phyloP scores from a whole-genome alignment of 2,797 vertebrate species.

The Pteronotus mesoamericanus region DNA sequence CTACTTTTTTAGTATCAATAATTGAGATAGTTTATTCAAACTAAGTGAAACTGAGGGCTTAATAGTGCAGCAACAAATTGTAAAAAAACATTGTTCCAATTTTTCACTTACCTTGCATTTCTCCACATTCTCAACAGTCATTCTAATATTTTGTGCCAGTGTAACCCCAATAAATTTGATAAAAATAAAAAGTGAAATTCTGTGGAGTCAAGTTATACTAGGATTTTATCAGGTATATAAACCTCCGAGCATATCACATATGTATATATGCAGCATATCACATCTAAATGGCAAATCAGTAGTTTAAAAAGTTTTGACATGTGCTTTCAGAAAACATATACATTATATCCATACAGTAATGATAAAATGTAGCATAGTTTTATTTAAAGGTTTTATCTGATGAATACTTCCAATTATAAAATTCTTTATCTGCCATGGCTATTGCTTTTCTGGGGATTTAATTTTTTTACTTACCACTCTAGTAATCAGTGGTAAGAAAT shows the following conservation, averaged over 20 bases:
- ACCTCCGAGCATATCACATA: not conserved
- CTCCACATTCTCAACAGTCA: not conserved
- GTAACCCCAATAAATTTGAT: not conserved
- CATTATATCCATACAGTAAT: not conserved
- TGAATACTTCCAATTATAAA: not conserved
- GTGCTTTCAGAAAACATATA: not conserved
- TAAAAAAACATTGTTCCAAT: not conserved
- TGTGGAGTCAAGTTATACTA: not conserved
- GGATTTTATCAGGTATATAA: not conserved
- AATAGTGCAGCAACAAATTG: slow-evolving; percentile 6
- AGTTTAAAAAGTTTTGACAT: not conserved
- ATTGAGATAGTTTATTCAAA: not conserved
- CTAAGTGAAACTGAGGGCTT: not conserved
- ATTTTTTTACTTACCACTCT: not conserved
- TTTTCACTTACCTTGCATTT: slow-evolving; percentile 30
- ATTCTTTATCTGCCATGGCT: not conserved
- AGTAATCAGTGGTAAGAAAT: not conserved
- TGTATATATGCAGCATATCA: not conserved
- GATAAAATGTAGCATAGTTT: not conserved
- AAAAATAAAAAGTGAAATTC: not conserved
- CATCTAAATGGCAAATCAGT: not conserved
- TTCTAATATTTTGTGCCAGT: not conserved
- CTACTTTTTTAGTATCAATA: not conserved
- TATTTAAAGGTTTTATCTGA: not conserved
- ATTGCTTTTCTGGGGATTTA: not conserved